Evolutionary conservation across 2,113 vertebrate genomes (phyloP).

Genomic region (Castor canadensis): DNA sequence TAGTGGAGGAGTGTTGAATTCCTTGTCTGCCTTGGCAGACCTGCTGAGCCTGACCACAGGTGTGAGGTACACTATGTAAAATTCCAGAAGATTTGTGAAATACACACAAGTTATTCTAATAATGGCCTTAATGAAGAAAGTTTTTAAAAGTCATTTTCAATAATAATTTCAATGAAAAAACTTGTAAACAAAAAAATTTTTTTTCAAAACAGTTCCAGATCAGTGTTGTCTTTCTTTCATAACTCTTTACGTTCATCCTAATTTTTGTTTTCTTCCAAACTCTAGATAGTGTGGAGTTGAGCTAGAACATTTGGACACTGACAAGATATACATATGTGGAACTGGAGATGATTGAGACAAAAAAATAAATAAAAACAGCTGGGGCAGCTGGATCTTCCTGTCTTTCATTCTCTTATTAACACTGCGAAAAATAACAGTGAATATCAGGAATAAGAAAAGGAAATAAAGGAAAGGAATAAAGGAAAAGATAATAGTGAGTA

Average conservation of each 20-base stretch:
- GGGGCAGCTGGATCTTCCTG: not conserved
- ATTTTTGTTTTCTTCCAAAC: not conserved
- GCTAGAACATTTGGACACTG: not conserved
- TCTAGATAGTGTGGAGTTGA: not conserved
- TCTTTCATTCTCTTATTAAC: not conserved
- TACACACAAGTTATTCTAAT: not conserved
- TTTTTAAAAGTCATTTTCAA: not conserved
- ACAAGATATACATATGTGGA: not conserved
- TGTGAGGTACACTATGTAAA: not conserved
- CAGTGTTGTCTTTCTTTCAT: not conserved
- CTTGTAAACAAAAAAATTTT: not conserved
- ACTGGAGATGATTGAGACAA: not conserved
- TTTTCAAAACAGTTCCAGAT: not conserved
- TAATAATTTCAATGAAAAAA: not conserved
- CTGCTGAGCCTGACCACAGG: not conserved
- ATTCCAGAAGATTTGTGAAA: not conserved
- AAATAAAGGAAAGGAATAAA: too few relatives aligned
- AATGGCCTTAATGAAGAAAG: not conserved
- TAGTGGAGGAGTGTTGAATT: not conserved
- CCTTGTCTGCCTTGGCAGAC: not conserved
- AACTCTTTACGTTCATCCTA: not conserved
- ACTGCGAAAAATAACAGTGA: not conserved
- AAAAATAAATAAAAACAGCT: not conserved
- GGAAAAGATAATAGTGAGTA: too few relatives aligned
- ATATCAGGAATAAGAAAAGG: not conserved